phyloP scores from a whole-genome alignment of 2,888 invertebrate species.

The Mythimna albipuncta region DNA sequence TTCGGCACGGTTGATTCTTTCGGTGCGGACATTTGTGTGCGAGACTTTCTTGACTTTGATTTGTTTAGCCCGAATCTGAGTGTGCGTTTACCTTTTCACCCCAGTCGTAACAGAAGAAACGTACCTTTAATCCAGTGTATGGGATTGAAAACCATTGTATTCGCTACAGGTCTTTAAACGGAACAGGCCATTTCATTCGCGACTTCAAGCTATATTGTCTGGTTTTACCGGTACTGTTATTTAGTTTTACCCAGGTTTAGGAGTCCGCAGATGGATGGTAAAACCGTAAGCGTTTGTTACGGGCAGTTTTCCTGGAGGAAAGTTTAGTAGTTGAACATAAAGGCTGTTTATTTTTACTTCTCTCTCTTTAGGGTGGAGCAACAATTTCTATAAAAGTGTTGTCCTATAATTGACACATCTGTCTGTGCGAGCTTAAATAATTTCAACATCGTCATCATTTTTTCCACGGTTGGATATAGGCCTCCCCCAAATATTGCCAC shows the following conservation, averaged over 20 bases:
- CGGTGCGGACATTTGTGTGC: no score
- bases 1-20: no score
- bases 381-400: no score
- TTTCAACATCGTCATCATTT: no score
- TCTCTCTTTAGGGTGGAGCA: no score
- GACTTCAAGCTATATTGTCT: conserved; percentile 21
- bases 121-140: conserved; percentile 2
- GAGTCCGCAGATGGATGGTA: not conserved
- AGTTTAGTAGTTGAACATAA: not conserved
- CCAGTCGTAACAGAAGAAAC: conserved; percentile 44
- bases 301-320: not conserved
- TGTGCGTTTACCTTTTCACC: not conserved
- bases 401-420: no score
- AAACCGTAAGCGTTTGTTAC: not conserved
- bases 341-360: no score
- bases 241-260: conserved; percentile 16
- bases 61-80: no score
- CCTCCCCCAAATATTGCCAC: no score
- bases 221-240: not conserved
- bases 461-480: no score
- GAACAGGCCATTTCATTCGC: conserved; percentile 35
- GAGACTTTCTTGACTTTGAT: no score
- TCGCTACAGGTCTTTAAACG: conserved; percentile 27
- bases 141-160: conserved; percentile 50
- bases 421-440: no score